phyloP scores from a whole-genome alignment of 1,140 invertebrate genomes.

The Drosophila varians region DNA sequence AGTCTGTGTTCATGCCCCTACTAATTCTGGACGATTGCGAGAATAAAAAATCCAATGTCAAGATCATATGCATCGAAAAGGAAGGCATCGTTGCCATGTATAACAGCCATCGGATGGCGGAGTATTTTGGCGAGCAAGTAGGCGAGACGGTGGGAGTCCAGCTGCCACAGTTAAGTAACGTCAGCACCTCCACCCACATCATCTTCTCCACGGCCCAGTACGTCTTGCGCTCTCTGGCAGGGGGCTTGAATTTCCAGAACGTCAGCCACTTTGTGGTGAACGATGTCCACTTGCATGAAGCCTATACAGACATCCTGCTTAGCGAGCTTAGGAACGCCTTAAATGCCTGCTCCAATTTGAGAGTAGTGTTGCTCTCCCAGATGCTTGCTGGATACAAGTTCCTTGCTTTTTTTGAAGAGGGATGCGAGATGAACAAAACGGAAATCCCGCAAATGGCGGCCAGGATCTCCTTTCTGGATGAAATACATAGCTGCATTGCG shows the following conservation, averaged over 20 bases:
- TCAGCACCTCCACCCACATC: conserved; percentile 52
- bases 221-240: conserved; percentile 60
- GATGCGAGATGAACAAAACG: conserved; percentile 20
- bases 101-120: conserved; percentile 84
- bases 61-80: conserved; percentile 63
- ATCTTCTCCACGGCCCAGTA: conserved; percentile 62
- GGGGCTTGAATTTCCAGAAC: conserved; percentile 82
- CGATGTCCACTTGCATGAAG: conserved; percentile 96
- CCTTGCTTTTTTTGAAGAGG: conserved; percentile 59
- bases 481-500: conserved; percentile 42
- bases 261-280: conserved; percentile 95
- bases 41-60: conserved; percentile 27
- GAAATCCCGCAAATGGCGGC: neutral
- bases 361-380: conserved; percentile 93
- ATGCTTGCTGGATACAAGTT: conserved; percentile 16
- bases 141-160: conserved; percentile 97
- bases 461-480: conserved; percentile 44
- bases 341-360: conserved; percentile 90
- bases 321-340: conserved; percentile 88
- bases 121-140: conserved; percentile 93
- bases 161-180: conserved; percentile 89
- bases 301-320: conserved; percentile 95
- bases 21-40: conserved; percentile 53
- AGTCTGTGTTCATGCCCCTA: conserved; percentile 53
- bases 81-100: conserved; percentile 55